These are phyloP conservation scores for Apis cerana DNA, from an alignment of 1,140 invertebrate species.

Conservation along the genomic window DNA sequence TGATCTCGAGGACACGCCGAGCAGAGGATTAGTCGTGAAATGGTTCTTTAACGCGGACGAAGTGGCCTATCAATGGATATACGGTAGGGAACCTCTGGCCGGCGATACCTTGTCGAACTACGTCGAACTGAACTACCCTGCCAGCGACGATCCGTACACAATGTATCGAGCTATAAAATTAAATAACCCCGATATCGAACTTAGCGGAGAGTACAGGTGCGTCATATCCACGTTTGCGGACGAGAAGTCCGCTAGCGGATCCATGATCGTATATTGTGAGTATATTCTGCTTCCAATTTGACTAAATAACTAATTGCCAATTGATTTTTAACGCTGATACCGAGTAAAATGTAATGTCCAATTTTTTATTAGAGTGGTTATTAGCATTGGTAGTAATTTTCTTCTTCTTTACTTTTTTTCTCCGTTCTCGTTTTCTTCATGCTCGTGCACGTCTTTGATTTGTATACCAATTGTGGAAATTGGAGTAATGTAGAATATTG, in stretches of 20 bases:
- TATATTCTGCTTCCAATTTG: constrained; percentile 42
- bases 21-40: constrained; percentile 87
- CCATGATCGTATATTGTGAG: constrained; percentile 91
- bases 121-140: constrained; percentile 86
- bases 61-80: constrained; percentile 91
- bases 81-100: constrained; percentile 83
- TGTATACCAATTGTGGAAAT: too few relatives aligned
- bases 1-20: constrained; percentile 78
- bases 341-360: too few relatives aligned
- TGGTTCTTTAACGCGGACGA: constrained; percentile 88
- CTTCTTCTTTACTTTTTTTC: too few relatives aligned
- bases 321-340: not conserved
- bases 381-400: too few relatives aligned
- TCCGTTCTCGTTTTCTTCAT: too few relatives aligned
- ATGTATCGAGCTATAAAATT: constrained; percentile 90
- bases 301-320: not conserved
- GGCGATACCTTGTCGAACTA: constrained; percentile 84
- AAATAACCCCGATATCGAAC: constrained; percentile 86
- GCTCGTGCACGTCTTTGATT: too few relatives aligned
- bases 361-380: too few relatives aligned
- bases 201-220: constrained; percentile 90
- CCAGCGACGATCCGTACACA: constrained; percentile 85
- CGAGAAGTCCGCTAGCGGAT: constrained; percentile 85
- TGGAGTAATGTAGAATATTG: too few relatives aligned
- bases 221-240: constrained; percentile 88